A percentile compares a stretch with the other conserved stretches of the same genome.
Evolutionary conservation across 2,797 vertebrate species (phyloP).

Genomic region (Myiotriccus ornatus): DNA sequence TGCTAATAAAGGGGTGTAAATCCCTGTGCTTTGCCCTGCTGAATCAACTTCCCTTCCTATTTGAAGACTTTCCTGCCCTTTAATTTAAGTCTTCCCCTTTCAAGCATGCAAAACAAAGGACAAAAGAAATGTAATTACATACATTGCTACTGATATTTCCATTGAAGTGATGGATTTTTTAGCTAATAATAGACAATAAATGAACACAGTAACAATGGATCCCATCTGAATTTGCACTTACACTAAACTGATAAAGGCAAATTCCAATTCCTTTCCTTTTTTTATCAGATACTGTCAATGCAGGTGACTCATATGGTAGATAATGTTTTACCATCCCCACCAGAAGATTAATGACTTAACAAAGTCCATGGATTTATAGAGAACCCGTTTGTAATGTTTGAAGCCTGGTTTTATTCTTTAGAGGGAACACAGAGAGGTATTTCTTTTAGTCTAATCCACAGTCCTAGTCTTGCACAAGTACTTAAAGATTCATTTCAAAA

Average conservation of each 20-base stretch:
- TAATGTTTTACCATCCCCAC: neutral
- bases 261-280: neutral
- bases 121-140: slow-evolving; percentile 11
- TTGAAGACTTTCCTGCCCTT: neutral
- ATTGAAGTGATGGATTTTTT: neutral
- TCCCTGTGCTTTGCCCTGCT: neutral
- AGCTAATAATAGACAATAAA: slow-evolving; percentile 7
- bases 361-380: neutral
- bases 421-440: neutral
- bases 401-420: neutral
- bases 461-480: neutral
- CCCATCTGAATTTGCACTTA: neutral
- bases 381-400: neutral
- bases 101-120: neutral
- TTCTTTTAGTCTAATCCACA: neutral
- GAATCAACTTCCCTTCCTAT: neutral
- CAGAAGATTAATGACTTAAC: slow-evolving; percentile 13
- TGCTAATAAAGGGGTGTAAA: neutral
- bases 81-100: neutral
- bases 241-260: neutral
- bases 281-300: neutral
- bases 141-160: neutral
- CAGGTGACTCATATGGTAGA: neutral
- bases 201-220: neutral
- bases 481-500: neutral